A percentile compares a stretch with the other conserved stretches of the same genome.
These are phyloP conservation scores for Diorhabda elongata DNA, from an alignment of 1,140 invertebrate genomes.

Conservation along the genomic window DNA sequence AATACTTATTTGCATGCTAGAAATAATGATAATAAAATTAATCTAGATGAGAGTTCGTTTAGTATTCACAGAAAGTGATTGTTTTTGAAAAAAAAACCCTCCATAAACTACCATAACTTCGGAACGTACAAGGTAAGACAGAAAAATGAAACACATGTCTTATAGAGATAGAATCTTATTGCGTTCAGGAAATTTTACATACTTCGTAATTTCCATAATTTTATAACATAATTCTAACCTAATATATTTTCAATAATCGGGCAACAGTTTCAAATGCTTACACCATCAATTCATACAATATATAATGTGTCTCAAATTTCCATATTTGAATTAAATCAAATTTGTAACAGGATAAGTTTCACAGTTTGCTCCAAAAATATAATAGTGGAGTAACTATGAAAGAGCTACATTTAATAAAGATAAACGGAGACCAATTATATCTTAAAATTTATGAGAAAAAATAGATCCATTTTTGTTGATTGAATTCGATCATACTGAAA, in stretches of 20 bases:
- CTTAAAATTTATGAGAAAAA: too few relatives aligned
- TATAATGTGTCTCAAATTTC: too few relatives aligned
- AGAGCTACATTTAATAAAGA: too few relatives aligned
- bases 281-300: conserved; percentile 2
- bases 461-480: too few relatives aligned
- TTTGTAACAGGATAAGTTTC: too few relatives aligned
- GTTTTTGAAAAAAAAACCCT: not conserved
- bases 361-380: too few relatives aligned
- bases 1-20: too few relatives aligned
- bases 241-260: conserved; percentile 27
- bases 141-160: conserved; percentile 26
- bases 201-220: conserved; percentile 45
- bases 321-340: too few relatives aligned
- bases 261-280: conserved; percentile 22
- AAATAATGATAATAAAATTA: not conserved
- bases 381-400: too few relatives aligned
- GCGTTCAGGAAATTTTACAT: conserved; percentile 48
- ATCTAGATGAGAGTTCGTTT: not conserved
- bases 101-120: not conserved
- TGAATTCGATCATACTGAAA: too few relatives aligned
- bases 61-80: not conserved
- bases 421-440: too few relatives aligned
- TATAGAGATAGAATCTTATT: conserved; percentile 49
- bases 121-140: not conserved
- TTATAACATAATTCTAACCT: conserved; percentile 37